Percentiles rank a stretch among this genome's conserved stretches.
phyloP scores from a whole-genome alignment of 2,888 invertebrate species.

The Bimastos eiseni region DNA sequence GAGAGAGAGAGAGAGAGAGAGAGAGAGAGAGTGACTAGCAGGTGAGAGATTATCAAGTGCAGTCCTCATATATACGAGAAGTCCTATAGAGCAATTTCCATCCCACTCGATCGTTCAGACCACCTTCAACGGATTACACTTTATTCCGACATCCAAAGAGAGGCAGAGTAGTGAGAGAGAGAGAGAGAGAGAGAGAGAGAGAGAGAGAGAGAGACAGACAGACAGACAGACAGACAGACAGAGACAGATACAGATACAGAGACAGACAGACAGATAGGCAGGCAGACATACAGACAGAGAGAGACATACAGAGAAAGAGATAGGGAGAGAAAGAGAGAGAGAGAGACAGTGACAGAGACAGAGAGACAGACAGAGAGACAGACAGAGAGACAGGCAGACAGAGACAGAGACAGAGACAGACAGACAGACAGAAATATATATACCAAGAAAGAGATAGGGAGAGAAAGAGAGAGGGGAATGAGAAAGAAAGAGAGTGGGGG shows the following conservation, averaged over 20 bases:
- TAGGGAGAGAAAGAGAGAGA: slow-evolving; percentile 27
- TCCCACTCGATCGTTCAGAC: neutral
- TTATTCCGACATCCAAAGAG: neutral
- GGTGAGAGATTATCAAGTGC: neutral
- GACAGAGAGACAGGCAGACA: neutral
- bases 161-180: neutral
- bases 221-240: no score
- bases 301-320: no score
- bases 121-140: no score
- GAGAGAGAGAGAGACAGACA: neutral
- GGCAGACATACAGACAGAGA: neutral
- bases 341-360: slow-evolving; percentile 28
- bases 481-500: no score
- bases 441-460: neutral
- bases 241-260: neutral
- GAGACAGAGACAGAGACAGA: neutral
- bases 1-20: neutral
- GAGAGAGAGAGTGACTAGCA: no score
- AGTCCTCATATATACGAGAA: no score
- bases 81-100: neutral
- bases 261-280: neutral
- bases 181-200: neutral
- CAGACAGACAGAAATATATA: neutral
- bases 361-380: slow-evolving; percentile 8
- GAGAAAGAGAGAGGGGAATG: neutral